phyloP scores from a whole-genome alignment of 2,888 invertebrate species.

The Cephonodes hylas region DNA sequence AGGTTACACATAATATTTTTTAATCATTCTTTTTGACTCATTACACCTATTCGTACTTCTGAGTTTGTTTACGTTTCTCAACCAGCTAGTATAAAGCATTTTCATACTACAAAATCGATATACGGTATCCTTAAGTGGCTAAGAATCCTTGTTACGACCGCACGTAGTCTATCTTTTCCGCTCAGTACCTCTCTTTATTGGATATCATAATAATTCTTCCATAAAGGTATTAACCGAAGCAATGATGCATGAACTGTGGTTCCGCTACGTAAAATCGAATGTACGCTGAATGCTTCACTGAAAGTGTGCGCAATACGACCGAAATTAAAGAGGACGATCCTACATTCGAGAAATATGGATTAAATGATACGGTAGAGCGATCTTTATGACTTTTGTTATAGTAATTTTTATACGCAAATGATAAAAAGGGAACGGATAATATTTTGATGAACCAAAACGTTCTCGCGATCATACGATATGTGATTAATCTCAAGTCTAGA shows the following conservation, averaged over 20 bases:
- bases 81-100: too few species aligned
- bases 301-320: neutral
- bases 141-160: neutral
- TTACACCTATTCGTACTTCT: too few species aligned
- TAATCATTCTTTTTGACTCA: too few species aligned
- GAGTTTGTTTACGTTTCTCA: too few species aligned
- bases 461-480: too few species aligned
- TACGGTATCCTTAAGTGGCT: neutral
- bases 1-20: too few species aligned
- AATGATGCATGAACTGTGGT: conserved; percentile 3
- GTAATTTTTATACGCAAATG: too few species aligned
- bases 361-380: neutral
- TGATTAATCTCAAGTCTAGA: too few species aligned
- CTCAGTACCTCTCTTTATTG: neutral
- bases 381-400: neutral
- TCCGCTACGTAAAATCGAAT: neutral
- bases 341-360: too few species aligned
- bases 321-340: neutral
- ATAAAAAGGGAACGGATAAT: too few species aligned
- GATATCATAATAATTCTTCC: neutral
- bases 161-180: conserved; percentile 3
- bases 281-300: neutral
- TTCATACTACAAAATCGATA: neutral
- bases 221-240: neutral
- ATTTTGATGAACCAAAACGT: too few species aligned